phyloP scores from a whole-genome alignment of 2,113 vertebrate genomes.

The Strix uralensis region DNA sequence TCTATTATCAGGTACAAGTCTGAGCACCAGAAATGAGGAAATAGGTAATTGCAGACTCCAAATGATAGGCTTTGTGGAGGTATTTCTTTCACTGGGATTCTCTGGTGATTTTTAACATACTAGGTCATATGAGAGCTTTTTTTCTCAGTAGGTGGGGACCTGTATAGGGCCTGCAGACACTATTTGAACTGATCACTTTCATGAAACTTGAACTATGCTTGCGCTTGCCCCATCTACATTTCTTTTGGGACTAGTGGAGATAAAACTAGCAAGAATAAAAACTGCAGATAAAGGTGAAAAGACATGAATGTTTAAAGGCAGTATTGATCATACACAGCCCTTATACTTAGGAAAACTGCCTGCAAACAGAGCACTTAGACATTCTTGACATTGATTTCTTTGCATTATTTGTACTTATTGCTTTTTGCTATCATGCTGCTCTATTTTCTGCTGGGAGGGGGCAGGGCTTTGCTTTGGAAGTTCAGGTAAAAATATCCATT shows the following conservation, averaged over 20 bases:
- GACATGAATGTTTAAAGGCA: not conserved
- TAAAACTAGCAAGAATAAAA: not conserved
- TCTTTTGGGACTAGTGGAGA: not conserved
- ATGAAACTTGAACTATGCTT: not conserved
- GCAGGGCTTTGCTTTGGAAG: not conserved
- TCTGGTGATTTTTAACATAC: not conserved
- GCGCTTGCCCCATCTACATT: not conserved
- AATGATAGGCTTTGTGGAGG: not conserved
- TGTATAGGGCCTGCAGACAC: not conserved
- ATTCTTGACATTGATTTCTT: not conserved
- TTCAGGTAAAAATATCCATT: not conserved
- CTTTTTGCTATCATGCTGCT: not conserved
- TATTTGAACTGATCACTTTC: not conserved
- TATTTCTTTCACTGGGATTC: not conserved
- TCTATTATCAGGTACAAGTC: not conserved
- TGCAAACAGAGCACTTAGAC: not conserved
- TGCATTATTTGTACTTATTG: not conserved
- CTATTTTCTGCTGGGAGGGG: not conserved
- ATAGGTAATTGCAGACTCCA: not conserved
- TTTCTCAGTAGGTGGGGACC: too few relatives aligned
- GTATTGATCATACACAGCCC: not conserved
- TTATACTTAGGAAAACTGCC: not conserved
- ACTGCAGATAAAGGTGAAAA: not conserved
- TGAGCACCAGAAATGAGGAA: not conserved
- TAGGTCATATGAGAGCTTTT: not conserved